Evolutionary conservation across 37 sponge, comb jelly and placozoan genomes (phyloP), one percentile per base, ranked within the genome.

Genomic region (Cliona cf. orientalis): DNA sequence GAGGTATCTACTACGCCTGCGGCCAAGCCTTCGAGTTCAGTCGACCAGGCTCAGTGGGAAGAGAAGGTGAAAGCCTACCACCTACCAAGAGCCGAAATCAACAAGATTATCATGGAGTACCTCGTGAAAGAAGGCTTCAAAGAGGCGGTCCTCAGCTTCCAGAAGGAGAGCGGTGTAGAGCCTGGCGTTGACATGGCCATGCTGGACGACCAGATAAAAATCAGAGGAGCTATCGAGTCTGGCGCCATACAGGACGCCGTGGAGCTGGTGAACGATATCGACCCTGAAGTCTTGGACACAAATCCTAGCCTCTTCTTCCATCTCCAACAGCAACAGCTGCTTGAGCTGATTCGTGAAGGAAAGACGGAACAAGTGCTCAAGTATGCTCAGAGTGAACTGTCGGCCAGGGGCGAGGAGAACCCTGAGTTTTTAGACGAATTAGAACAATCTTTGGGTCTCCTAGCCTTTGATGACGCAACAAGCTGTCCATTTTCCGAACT

Each of bases 71-170:
- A 84, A 58, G 77, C 78, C 1, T 81, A 79, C 72, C 84, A 83
- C 17, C 71, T 89, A 2, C 80, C 93, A 1, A 45, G 94, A 36
- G 53, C 66, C 22, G 89, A 86, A 0, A 75, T 96, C 58, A 87
- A 96, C 67, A 76, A 77, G 42, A 32, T 82, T 3, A 60, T 96
- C 19, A 96, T 96, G 97, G 94, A 96, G 58, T 96, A 96, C 58
- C 62, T 96, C n/a, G 89, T 96, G 2, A 92, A 86, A 25, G 97
- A 96, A 63, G 97, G 97, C 0, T 96, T 92, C 75, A 96, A 91
- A 82, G 97, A 96, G 3, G 97, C 97, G 1, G 97, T 93, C 3
- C 43, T 81, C 22, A 45, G 69, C 36, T 93, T 96, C 60, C 70
- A 89, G 61, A 53, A 75, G 39, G 93, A 93, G 64, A 74, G 73